Evolutionary conservation across 2,888 invertebrate genomes (phyloP).

Genomic region (Vanessa cardui): DNA sequence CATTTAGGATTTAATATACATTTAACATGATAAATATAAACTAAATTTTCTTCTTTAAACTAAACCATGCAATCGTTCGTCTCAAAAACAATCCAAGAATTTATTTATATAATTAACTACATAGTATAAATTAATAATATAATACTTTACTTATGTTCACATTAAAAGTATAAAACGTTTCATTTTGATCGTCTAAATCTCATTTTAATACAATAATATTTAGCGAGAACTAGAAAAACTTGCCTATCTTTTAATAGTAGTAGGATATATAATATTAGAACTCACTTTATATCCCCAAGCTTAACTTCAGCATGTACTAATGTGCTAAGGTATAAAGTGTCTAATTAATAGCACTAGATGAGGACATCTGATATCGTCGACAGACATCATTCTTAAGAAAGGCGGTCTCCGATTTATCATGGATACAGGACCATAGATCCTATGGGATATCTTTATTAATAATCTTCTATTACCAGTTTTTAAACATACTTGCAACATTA

Average conservation of each 20-base stretch:
- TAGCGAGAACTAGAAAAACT: too few species aligned
- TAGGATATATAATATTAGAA: background rate
- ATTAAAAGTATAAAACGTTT: too few species aligned
- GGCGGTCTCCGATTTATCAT: conserved; percentile 2
- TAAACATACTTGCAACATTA: background rate
- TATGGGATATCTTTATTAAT: conserved; percentile 5
- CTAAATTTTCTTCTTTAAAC: too few species aligned
- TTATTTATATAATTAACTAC: too few species aligned
- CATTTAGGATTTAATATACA: conserved; percentile 11
- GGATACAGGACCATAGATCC: background rate
- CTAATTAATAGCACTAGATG: conserved; percentile 22
- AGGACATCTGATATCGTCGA: conserved; percentile 19
- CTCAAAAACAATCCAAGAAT: too few species aligned
- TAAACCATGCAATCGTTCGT: too few species aligned
- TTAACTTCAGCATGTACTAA: background rate
- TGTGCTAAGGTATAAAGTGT: conserved; percentile 4
- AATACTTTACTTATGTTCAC: too few species aligned
- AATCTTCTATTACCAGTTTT: conserved; percentile 2
- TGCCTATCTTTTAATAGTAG: too few species aligned
- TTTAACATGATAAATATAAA: too few species aligned
- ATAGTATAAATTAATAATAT: too few species aligned
- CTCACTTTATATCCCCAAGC: background rate
- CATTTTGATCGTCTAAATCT: too few species aligned
- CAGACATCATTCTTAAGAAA: conserved; percentile 11
- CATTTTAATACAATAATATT: too few species aligned